These are phyloP conservation scores for Pseudochirops corinnae DNA, from an alignment of 2,797 vertebrate genomes.

Conservation along the genomic window DNA sequence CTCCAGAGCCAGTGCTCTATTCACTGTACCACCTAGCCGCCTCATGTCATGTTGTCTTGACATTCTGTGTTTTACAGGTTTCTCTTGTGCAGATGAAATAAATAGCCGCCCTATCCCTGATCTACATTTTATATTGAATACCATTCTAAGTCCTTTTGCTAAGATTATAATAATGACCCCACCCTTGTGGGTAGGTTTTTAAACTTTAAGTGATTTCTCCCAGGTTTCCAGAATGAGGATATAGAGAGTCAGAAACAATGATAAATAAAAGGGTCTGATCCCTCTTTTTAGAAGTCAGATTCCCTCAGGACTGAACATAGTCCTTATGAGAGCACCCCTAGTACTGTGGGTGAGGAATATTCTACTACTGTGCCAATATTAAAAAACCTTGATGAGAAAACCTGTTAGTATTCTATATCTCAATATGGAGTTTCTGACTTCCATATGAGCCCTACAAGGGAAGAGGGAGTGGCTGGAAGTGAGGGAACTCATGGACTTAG, in stretches of 20 bases:
- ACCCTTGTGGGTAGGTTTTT: background rate
- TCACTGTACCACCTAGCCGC: too few relatives aligned
- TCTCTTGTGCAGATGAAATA: background rate
- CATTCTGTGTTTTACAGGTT: background rate
- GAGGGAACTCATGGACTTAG: background rate
- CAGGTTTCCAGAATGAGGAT: background rate
- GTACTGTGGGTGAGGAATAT: background rate
- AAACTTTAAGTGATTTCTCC: background rate
- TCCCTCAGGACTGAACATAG: background rate
- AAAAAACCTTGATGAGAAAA: background rate
- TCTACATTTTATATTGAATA: background rate
- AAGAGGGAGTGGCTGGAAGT: background rate
- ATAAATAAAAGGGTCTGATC: background rate
- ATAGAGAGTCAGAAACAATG: background rate
- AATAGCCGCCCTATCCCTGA: background rate
- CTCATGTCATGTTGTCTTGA: background rate
- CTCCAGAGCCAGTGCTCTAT: too few relatives aligned
- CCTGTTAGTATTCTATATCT: background rate
- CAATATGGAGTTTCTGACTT: background rate
- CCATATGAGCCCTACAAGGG: background rate
- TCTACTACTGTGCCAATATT: too few relatives aligned
- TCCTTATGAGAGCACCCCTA: background rate
- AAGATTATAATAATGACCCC: background rate
- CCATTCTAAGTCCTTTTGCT: background rate
- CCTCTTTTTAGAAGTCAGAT: background rate